Evolutionary conservation across 2,888 invertebrate species (phyloP).

Genomic region (Melieria crassipennis): DNA sequence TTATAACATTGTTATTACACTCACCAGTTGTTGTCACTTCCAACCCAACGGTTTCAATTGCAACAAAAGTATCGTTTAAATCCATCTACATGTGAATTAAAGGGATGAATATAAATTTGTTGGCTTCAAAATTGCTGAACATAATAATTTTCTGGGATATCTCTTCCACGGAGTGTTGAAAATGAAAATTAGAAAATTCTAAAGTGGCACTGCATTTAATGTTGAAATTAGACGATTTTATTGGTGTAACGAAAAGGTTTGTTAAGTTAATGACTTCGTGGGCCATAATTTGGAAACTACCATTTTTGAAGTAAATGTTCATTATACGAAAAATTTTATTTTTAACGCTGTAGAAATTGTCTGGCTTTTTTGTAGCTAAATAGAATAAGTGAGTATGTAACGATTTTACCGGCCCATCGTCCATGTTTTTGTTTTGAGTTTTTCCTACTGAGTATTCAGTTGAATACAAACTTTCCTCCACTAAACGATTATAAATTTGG

Average conservation of each 20-base stretch:
- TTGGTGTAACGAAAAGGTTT: conserved; percentile 6
- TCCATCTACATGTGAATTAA: conserved; percentile 32
- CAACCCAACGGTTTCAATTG: background rate
- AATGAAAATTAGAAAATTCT: conserved; percentile 17
- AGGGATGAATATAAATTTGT: conserved; percentile 30
- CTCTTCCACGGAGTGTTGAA: conserved; percentile 27
- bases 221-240: conserved; percentile 13
- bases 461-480: conserved; percentile 19
- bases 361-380: conserved; percentile 15
- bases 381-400: conserved; percentile 6
- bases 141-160: conserved; percentile 31
- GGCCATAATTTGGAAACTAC: conserved; percentile 3
- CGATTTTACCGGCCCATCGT: conserved; percentile 10
- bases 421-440: background rate
- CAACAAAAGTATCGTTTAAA: conserved; percentile 28
- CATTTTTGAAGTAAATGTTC: background rate
- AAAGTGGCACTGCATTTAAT: conserved; percentile 16
- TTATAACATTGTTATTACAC: conserved; percentile 11
- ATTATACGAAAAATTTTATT: conserved; percentile 8
- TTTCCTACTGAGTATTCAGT: background rate
- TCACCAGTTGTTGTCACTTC: conserved; percentile 18
- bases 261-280: conserved; percentile 7
- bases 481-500: conserved; percentile 23
- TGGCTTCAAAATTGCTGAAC: conserved; percentile 28
- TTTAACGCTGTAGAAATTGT: conserved; percentile 20